Evolutionary conservation across 2,113 vertebrate species (phyloP).

Genomic region (Microcebus ravelobensis): DNA sequence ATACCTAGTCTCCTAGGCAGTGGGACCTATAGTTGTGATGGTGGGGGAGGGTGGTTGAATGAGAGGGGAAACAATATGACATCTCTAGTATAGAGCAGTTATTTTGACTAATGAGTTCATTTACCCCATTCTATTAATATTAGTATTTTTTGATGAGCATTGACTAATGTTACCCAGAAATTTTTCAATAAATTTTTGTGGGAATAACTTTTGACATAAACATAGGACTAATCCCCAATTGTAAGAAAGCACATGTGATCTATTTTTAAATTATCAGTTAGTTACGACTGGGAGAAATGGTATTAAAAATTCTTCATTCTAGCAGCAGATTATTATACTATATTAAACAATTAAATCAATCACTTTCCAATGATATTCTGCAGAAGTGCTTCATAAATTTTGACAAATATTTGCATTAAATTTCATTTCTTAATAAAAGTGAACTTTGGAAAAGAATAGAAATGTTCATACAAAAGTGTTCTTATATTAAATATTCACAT

Average conservation of each 20-base stretch:
- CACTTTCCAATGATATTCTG: neutral
- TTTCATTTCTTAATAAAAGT: slow-evolving; percentile 3
- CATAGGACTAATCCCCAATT: neutral
- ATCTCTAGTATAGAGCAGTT: neutral
- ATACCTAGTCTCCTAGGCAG: neutral
- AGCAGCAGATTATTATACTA: neutral
- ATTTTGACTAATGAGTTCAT: neutral
- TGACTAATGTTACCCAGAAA: neutral
- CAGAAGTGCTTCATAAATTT: neutral
- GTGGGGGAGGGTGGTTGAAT: too few relatives aligned
- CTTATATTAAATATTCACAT: neutral
- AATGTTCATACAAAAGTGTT: neutral
- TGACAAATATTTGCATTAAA: neutral
- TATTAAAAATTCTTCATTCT: slow-evolving; percentile 7
- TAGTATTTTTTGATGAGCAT: neutral
- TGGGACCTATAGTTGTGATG: too few relatives aligned
- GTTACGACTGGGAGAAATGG: neutral
- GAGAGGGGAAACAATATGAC: neutral
- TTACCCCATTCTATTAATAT: neutral
- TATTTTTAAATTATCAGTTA: neutral
- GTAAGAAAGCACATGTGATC: neutral
- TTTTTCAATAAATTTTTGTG: neutral
- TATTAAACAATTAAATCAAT: slow-evolving; percentile 20
- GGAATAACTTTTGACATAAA: neutral
- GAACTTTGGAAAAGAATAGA: neutral